Percentiles rank a stretch among this genome's conserved stretches.
Conservation (phyloP, 2,888 invertebrate genomes). For the Cantharis rufa region DNA sequence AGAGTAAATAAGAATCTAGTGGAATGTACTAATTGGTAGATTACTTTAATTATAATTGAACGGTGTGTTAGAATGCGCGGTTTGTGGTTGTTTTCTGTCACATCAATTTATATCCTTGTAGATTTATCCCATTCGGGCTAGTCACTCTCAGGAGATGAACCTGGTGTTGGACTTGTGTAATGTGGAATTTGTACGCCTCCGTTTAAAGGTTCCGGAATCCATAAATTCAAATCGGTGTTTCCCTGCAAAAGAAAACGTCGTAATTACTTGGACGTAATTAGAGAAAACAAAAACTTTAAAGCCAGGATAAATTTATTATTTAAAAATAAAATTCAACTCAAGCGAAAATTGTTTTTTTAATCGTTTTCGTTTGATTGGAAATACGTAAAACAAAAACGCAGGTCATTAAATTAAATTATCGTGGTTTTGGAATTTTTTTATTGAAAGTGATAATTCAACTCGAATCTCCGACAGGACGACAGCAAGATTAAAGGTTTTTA, state of each 20-base stretch:
- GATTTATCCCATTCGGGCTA: slow-evolving; percentile 54
- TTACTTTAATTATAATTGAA: slow-evolving; percentile 1
- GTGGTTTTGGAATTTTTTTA: neutral
- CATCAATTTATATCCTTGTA: slow-evolving; percentile 46
- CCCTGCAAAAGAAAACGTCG: slow-evolving; percentile 45
- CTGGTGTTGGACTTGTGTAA: slow-evolving; percentile 48
- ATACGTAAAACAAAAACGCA: neutral
- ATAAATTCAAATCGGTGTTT: slow-evolving; percentile 58
- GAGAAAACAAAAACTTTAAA: neutral
- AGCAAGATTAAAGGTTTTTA: neutral
- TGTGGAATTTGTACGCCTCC: slow-evolving; percentile 48
- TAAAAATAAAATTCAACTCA: neutral
- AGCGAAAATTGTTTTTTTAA: neutral
- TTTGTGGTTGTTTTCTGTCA: slow-evolving; percentile 7
- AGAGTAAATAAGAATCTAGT: slow-evolving; percentile 1
- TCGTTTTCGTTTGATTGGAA: neutral
- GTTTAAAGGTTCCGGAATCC: slow-evolving; percentile 51
- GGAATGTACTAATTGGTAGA: neutral
- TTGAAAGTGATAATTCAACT: neutral
- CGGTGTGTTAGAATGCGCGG: neutral
- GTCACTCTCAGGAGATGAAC: slow-evolving; percentile 49
- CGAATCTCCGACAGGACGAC: neutral
- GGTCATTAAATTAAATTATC: neutral
- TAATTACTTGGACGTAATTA: neutral
- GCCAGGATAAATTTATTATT: neutral